Evolutionary conservation across 2,113 vertebrate genomes (phyloP), one percentile per base, ranked within the genome.

Genomic region (Ameiurus melas): DNA sequence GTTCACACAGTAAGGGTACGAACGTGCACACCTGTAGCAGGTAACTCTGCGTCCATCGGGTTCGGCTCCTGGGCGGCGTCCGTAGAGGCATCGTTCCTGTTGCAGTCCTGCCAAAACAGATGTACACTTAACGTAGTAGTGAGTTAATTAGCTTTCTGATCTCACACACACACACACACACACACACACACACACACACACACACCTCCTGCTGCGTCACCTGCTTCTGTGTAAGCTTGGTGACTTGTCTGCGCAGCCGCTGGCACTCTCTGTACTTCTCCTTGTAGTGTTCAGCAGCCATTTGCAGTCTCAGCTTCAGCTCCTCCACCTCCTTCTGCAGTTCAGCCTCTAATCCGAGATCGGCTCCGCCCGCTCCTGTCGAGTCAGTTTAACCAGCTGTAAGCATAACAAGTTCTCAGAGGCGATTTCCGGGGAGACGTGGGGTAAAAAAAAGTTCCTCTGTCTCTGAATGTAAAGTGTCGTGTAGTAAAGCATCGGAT

Each of bases 181-280:
- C 19, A 53, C 30, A 14, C 68, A 33, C 30, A n/a, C 27, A 1
- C 22, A 43, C 36, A 36, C 36, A 79, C 13, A 33, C 95, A 93
- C 96, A 94, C 88, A 98, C 98, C 92, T 95, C 94, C 85, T 93
- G 94, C 66, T 97, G 95, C 4, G 30, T 58, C 70, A 85, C 87
- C 51, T 91, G 86, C 58, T 86, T 80, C 81, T 90, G 88, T 83
- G 96, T 95, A 86, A 98, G 96, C 90, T 96, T 98, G 89, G 96
- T 96, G 84, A 99, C 96, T 96, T 99, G 98, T 91, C 97, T 97
- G 86, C 98, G 97, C 85, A 99, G 97, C 86, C 96, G 97, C 92
- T 99, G 98, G 87, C 98, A 99, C 93, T 99, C 98, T 91, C 98
- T 95, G 94, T 98, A 99, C 93, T 99, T 99, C 93, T 99, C 98